Percentiles rank a stretch among this genome's conserved stretches.
phyloP scores from a whole-genome alignment of 2,797 vertebrate genomes.

The Silurus aristotelis region DNA sequence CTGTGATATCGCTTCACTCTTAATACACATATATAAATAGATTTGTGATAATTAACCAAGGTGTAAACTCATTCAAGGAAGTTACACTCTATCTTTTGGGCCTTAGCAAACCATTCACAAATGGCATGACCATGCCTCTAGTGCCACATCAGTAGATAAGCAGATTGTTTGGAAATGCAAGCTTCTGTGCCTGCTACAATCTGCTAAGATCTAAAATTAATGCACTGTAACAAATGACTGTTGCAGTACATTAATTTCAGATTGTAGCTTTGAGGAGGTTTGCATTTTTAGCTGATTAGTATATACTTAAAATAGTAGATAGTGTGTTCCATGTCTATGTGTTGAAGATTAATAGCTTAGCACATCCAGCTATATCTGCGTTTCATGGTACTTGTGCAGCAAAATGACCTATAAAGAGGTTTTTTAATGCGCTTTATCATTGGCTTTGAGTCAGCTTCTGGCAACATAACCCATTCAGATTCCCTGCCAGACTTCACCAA shows the following conservation, averaged over 20 bases:
- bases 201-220: too few species aligned
- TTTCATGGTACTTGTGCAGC: not conserved
- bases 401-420: not conserved
- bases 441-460: not conserved
- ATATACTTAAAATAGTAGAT: not conserved
- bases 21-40: not conserved
- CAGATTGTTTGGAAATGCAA: not conserved
- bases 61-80: slow-evolving; percentile 3
- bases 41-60: not conserved
- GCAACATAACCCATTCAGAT: not conserved
- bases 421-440: not conserved
- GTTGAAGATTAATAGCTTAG: not conserved
- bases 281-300: not conserved
- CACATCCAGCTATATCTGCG: not conserved
- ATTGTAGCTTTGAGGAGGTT: not conserved
- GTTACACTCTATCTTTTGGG: not conserved
- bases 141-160: not conserved
- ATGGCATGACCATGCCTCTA: not conserved
- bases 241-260: not conserved
- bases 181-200: not conserved
- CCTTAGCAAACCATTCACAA: not conserved
- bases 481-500: not conserved
- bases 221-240: not conserved
- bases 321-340: not conserved
- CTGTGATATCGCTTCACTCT: not conserved